A percentile compares a stretch with the other conserved stretches of the same genome.
phyloP scores from a whole-genome alignment of 2,797 vertebrate genomes.

The Octomys mimax region DNA sequence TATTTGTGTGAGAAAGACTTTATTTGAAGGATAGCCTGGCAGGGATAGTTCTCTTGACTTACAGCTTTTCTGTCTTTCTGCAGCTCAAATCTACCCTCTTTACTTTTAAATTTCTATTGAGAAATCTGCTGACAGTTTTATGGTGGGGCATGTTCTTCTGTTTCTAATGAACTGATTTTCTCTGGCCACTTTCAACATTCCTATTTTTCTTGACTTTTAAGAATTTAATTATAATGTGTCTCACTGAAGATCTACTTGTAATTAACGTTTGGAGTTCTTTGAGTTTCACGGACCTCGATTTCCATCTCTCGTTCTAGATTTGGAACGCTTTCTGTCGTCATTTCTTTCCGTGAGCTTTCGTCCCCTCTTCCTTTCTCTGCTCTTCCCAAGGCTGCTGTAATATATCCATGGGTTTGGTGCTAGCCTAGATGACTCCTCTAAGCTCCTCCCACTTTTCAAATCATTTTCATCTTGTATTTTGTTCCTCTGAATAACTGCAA shows the following conservation, averaged over 20 bases:
- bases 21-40: neutral
- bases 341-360: neutral
- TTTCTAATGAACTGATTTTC: neutral
- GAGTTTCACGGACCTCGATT: neutral
- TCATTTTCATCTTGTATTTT: neutral
- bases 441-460: neutral
- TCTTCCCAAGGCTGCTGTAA: neutral
- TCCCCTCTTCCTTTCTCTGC: neutral
- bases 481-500: neutral
- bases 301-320: neutral
- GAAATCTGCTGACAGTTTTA: neutral
- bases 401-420: neutral
- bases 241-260: neutral
- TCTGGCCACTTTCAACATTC: neutral
- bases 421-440: neutral
- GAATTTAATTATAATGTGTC: neutral
- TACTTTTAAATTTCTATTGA: neutral
- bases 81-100: neutral
- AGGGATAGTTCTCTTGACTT: neutral
- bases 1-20: neutral
- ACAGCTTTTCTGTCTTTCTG: neutral
- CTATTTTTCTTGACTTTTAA: neutral
- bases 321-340: neutral
- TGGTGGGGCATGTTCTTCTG: no score
- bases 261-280: neutral